Conservation (phyloP, 2,797 vertebrate species). For the Eupleurogrammus muticus region DNA sequence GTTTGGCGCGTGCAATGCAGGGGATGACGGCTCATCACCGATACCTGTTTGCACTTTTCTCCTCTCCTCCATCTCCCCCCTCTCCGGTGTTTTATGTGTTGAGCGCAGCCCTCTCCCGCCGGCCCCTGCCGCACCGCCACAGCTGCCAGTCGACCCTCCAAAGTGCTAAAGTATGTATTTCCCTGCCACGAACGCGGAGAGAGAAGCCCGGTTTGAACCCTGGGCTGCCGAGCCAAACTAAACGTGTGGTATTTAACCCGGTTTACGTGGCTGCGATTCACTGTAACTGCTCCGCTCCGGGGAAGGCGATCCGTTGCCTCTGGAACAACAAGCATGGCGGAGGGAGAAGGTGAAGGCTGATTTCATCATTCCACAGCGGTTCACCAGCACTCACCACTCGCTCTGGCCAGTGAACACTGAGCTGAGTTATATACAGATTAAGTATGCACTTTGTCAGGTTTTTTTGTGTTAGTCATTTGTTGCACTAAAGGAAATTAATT, state of each 20-base stretch:
- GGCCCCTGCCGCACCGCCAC: constrained; percentile 30
- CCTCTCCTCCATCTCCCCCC: neutral
- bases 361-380: constrained; percentile 61
- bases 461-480: constrained; percentile 19
- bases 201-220: constrained; percentile 37
- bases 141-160: constrained; percentile 51
- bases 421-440: constrained; percentile 13
- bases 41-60: constrained; percentile 7
- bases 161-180: constrained; percentile 57
- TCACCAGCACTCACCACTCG: constrained; percentile 31
- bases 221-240: constrained; percentile 55
- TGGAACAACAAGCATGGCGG: constrained; percentile 17
- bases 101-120: constrained; percentile 37
- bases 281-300: constrained; percentile 66
- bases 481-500: neutral
- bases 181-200: constrained; percentile 53
- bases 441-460: constrained; percentile 20
- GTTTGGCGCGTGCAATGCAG: constrained; percentile 9
- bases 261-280: constrained; percentile 79
- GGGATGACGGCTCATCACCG: constrained; percentile 18
- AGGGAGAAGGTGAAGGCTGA: constrained; percentile 20
- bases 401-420: constrained; percentile 21
- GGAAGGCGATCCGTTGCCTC: constrained; percentile 54
- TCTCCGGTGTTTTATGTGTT: neutral
- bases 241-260: constrained; percentile 76